Evolutionary conservation across 2,888 invertebrate genomes (phyloP).

Genomic region (Diarsia rubi): DNA sequence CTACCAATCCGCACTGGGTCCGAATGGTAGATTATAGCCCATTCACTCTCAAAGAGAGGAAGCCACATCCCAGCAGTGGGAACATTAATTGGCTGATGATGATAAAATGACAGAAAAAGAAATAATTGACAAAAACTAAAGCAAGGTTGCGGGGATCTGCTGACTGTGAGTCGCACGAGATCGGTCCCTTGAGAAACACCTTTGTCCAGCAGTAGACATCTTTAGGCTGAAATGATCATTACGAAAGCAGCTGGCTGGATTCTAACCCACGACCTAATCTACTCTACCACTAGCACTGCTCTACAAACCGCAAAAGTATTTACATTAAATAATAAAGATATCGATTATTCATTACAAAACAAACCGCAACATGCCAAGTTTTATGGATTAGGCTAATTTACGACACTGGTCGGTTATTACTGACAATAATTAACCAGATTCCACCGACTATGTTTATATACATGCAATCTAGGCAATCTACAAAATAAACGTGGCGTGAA

Average conservation of each 20-base stretch:
- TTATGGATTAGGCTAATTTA: conserved; percentile 44
- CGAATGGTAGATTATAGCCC: no score
- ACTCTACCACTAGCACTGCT: background rate
- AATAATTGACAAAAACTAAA: no score
- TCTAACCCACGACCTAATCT: background rate
- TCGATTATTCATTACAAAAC: conserved; percentile 42
- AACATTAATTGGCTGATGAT: no score
- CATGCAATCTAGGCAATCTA: conserved; percentile 46
- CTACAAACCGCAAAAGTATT: background rate
- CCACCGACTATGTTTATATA: conserved; percentile 38
- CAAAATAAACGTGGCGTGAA: conserved; percentile 57
- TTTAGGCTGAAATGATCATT: no score
- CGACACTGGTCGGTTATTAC: conserved; percentile 34
- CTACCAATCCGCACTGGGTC: no score
- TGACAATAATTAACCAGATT: conserved; percentile 48
- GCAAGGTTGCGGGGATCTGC: no score
- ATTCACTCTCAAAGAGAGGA: no score
- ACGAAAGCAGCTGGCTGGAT: background rate
- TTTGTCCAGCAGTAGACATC: no score
- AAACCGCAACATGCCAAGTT: conserved; percentile 33
- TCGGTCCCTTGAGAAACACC: no score
- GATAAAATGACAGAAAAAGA: no score
- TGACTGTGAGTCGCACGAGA: no score
- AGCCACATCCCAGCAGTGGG: no score
- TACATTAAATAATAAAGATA: conserved; percentile 26